Evolutionary conservation across 2,113 vertebrate species (phyloP), one percentile per base, ranked within the genome.

Genomic region (Meleagris gallopavo): DNA sequence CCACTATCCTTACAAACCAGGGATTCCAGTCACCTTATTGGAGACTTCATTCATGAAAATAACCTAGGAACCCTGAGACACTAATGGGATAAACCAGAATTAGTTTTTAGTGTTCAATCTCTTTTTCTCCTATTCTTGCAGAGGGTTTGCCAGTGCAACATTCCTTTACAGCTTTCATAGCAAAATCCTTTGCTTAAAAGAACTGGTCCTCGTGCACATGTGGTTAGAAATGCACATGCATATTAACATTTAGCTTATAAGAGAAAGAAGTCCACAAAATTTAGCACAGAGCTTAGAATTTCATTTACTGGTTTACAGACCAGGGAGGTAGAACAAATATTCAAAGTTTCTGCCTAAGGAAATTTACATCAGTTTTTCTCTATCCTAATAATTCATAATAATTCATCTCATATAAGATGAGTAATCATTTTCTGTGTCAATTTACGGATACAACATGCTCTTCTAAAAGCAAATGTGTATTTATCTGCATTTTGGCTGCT

Each of bases 181-280:
- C 17, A 80, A 88, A 92, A 76, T 29, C 17, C 4, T 74, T 74
- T 55, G 10, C 18, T 69, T 32, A 6, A 73, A 79, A 86, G 50
- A 69, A 18, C 45, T 50, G 45, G 22, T 18, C 45, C 45, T 70
- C 2, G 11, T 70, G 46, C 11, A 25, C 25, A 36, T 36, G 24
- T 50, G n/a, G n/a, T 13, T 36, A 40, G 4, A 3, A 21, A 19
- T 1, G 0, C 5, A 34, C 6, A 27, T 11, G 38, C 18, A 48
- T 3, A 11, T 13, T 25, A 58, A 24, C 5, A 72, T 76, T 58
- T 60, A 45, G 45, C 13, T 22, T 13, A 36, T 45, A 17, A 54
- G n/a, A 86, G 72, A 73, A 76, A 83, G 80, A 83, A 32, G 1
- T 29, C 52, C 6, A 25, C 4, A 27, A 2, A n/a, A n/a, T 55